A percentile compares a stretch with the other conserved stretches of the same genome.
Conservation (phyloP, 2,113 vertebrate genomes). For the Scytalopus superciliaris region DNA sequence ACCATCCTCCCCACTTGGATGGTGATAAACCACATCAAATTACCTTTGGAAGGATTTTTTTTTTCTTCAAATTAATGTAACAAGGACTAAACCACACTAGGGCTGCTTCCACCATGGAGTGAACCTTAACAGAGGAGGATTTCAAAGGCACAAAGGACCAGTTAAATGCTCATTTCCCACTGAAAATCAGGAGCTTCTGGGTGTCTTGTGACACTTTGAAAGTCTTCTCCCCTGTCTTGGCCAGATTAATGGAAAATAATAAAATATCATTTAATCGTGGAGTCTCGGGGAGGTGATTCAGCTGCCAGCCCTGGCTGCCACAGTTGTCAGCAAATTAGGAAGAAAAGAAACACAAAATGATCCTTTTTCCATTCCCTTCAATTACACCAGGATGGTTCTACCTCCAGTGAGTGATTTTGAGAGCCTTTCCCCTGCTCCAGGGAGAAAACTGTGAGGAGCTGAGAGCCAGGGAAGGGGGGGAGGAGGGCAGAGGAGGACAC, state of each 20-base stretch:
- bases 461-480: background rate
- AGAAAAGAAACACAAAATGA: background rate
- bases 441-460: background rate
- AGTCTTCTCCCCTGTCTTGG: background rate
- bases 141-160: conserved; percentile 32
- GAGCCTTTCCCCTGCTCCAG: background rate
- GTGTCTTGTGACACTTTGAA: background rate
- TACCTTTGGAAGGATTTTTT: conserved; percentile 3
- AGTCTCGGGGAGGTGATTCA: background rate
- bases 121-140: background rate
- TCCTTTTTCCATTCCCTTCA: background rate
- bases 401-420: background rate
- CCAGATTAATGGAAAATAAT: background rate
- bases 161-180: background rate
- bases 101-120: background rate
- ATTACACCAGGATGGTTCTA: background rate
- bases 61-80: conserved; percentile 13
- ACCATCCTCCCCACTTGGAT: background rate
- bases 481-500: background rate
- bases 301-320: background rate
- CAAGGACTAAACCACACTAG: background rate
- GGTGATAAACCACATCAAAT: background rate
- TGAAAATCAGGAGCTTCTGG: background rate
- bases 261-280: background rate
- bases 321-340: background rate